These are phyloP conservation scores for Pseudochirops cupreus DNA, from an alignment of 2,797 vertebrate genomes.

Conservation along the genomic window DNA sequence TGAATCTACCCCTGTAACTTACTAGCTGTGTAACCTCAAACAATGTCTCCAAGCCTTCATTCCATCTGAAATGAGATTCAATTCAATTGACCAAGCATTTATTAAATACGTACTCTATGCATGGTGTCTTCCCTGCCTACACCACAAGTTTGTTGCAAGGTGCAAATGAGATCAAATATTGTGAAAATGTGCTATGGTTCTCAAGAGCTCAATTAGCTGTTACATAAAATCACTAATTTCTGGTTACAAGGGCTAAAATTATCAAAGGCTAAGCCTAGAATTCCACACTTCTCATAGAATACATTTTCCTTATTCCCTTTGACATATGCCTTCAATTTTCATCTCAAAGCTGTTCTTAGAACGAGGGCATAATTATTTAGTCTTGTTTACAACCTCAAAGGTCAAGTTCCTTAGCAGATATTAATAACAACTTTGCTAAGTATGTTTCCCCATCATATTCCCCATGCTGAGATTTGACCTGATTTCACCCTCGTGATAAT, in stretches of 20 bases:
- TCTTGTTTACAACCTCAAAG: slow-evolving; percentile 78
- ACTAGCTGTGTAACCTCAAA: neutral
- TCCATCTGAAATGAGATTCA: neutral
- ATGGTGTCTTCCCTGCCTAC: neutral
- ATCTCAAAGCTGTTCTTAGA: slow-evolving; percentile 71
- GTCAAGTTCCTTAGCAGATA: slow-evolving; percentile 74
- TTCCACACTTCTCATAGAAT: slow-evolving; percentile 58
- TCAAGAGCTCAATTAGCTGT: slow-evolving; percentile 63
- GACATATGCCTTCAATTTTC: slow-evolving; percentile 73
- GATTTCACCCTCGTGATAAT: slow-evolving; percentile 68
- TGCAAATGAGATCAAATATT: neutral
- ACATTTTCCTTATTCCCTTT: slow-evolving; percentile 65
- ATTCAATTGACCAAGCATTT: neutral
- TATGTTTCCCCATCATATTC: slow-evolving; percentile 48
- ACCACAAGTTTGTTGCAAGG: neutral
- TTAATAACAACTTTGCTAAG: slow-evolving; percentile 66
- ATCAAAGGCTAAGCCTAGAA: slow-evolving; percentile 56
- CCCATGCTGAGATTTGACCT: slow-evolving; percentile 68
- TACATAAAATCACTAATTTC: slow-evolving; percentile 68
- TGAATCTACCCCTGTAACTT: neutral
- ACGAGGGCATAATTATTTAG: slow-evolving; percentile 71
- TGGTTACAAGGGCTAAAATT: slow-evolving; percentile 69
- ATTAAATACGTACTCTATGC: neutral
- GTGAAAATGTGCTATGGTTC: neutral
- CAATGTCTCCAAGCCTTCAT: neutral